phyloP scores from a whole-genome alignment of 2,113 vertebrate species.

The Alligator mississippiensis region DNA sequence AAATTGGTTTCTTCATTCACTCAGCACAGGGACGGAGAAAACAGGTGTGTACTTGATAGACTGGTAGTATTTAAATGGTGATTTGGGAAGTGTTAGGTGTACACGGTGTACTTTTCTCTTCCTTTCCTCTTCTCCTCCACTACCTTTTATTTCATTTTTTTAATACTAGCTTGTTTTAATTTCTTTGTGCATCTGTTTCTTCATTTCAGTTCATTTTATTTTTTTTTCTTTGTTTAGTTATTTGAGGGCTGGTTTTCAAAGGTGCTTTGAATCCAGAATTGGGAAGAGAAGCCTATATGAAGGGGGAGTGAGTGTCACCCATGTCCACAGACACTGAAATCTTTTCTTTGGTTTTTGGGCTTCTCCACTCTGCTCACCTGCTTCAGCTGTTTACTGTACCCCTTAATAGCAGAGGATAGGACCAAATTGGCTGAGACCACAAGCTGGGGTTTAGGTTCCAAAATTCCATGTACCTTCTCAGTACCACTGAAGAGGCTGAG shows the following conservation, averaged over 20 bases:
- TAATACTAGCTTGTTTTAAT: constrained; percentile 38
- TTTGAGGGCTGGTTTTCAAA: not conserved
- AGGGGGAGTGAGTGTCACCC: not conserved
- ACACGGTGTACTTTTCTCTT: constrained; percentile 14
- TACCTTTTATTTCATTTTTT: constrained; percentile 51
- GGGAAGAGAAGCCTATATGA: not conserved
- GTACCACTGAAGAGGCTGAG: not conserved
- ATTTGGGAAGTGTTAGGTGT: constrained; percentile 43
- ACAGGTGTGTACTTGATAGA: constrained; percentile 57
- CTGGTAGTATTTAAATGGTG: constrained; percentile 45
- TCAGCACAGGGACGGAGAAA: constrained; percentile 49
- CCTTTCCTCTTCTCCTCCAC: not conserved
- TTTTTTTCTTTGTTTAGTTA: not conserved
- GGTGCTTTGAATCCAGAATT: not conserved
- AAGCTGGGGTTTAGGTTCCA: not conserved
- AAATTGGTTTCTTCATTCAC: constrained; percentile 41
- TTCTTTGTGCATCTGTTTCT: constrained; percentile 41
- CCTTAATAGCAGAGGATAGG: not conserved
- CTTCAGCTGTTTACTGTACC: not conserved
- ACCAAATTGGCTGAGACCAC: not conserved
- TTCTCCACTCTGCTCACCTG: not conserved
- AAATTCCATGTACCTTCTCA: not conserved
- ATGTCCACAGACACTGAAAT: not conserved
- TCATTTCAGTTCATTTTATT: constrained; percentile 48
- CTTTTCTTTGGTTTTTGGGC: not conserved